phyloP scores from a whole-genome alignment of 2,797 vertebrate genomes.

The Megaceryle alcyon region DNA sequence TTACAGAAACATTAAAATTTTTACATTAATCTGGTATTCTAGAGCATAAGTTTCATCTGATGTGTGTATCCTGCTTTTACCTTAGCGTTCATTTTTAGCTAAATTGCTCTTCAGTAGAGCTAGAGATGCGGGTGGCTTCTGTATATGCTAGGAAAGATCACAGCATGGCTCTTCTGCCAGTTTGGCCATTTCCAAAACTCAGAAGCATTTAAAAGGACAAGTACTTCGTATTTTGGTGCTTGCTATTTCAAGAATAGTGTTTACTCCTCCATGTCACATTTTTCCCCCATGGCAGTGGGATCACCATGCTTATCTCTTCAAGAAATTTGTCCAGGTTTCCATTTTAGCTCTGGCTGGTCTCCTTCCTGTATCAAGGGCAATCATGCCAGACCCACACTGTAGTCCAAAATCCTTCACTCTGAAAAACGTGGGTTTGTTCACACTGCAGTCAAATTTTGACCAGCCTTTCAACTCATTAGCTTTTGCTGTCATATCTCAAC shows the following conservation, averaged over 20 bases:
- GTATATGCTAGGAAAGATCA: neutral
- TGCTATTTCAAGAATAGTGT: neutral
- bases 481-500: neutral
- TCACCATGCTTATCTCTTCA: rapidly evolving
- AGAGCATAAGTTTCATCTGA: neutral
- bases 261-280: neutral
- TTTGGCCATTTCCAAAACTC: neutral
- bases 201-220: neutral
- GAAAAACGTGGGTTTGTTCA: neutral
- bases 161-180: neutral
- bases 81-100: neutral
- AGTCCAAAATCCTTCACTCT: neutral
- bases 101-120: neutral
- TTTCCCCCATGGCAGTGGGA: neutral
- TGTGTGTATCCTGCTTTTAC: neutral
- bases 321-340: neutral
- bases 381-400: rapidly evolving
- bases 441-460: neutral
- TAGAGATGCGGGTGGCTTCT: neutral
- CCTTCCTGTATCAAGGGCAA: neutral
- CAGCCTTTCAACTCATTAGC: neutral
- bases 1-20: neutral
- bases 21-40: neutral
- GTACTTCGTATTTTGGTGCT: neutral
- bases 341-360: neutral